Percentiles rank a stretch among this genome's conserved stretches.
phyloP scores from a whole-genome alignment of 2,888 invertebrate genomes.

The Baronia brevicornis region DNA sequence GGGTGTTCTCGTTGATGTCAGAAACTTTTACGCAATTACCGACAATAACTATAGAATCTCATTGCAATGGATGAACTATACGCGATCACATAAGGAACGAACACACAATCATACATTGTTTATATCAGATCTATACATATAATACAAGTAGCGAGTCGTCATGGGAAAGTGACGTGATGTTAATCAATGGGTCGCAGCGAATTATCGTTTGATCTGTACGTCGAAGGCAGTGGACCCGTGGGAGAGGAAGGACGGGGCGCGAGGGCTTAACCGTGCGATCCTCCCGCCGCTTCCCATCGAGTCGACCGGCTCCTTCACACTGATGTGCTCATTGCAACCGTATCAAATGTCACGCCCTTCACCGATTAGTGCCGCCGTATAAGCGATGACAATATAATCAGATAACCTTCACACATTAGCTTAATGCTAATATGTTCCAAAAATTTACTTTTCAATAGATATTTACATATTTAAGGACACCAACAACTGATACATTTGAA shows the following conservation, averaged over 20 bases:
- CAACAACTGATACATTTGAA: too few species aligned
- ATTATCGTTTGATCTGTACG: constrained; percentile 31
- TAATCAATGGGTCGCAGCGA: constrained; percentile 38
- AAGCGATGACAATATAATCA: constrained; percentile 17
- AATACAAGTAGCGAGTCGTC: constrained; percentile 2
- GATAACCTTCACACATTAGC: constrained; percentile 6
- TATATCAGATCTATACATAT: too few species aligned
- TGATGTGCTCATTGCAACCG: constrained; percentile 35
- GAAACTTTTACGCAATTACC: too few species aligned
- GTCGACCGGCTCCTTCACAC: constrained; percentile 28
- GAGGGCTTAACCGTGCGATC: constrained; percentile 39
- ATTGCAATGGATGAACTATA: too few species aligned
- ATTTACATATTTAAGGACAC: too few species aligned
- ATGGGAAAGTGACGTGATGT: constrained; percentile 24
- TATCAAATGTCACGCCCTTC: constrained; percentile 55
- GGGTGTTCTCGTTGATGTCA: too few species aligned
- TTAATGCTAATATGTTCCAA: too few species aligned
- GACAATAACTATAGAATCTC: too few species aligned
- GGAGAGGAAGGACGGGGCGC: constrained; percentile 38
- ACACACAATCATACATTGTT: too few species aligned
- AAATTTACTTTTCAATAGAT: too few species aligned
- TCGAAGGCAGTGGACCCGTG: constrained; percentile 31
- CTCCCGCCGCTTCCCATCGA: constrained; percentile 35
- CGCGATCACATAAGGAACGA: too few species aligned
- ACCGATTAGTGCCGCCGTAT: constrained; percentile 21